Evolutionary conservation across 2,888 invertebrate species (phyloP).

Genomic region (Dendrolimus houi): DNA sequence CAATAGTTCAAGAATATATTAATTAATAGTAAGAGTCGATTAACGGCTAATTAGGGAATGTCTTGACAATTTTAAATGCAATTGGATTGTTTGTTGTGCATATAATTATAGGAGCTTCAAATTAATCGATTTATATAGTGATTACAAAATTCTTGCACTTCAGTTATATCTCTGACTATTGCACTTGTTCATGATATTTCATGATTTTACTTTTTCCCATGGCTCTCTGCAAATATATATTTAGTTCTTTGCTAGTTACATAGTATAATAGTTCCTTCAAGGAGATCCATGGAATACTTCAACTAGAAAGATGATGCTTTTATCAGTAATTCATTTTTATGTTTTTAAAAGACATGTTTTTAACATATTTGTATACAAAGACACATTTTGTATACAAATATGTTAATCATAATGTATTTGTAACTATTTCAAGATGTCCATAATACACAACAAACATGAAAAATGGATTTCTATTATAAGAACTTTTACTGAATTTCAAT

Average conservation of each 20-base stretch:
- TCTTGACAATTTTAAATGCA: constrained; percentile 45
- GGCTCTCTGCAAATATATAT: constrained; percentile 45
- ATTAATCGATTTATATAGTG: constrained; percentile 60
- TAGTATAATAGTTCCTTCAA: constrained; percentile 4
- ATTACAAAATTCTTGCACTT: constrained; percentile 64
- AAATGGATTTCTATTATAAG: too few relatives aligned
- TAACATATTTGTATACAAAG: too few relatives aligned
- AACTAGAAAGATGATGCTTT: too few relatives aligned
- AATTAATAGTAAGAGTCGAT: constrained; percentile 35
- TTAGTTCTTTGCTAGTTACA: constrained; percentile 40
- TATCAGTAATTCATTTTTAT: too few relatives aligned
- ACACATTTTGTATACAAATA: too few relatives aligned
- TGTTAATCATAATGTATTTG: too few relatives aligned
- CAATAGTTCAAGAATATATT: constrained; percentile 56
- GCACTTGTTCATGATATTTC: constrained; percentile 42
- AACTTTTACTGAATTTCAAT: too few relatives aligned
- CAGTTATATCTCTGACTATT: constrained; percentile 53
- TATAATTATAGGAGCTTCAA: constrained; percentile 65
- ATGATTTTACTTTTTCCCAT: constrained; percentile 35
- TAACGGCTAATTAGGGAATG: constrained; percentile 38
- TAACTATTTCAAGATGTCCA: too few relatives aligned
- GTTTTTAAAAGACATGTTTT: too few relatives aligned
- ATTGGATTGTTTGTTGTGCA: constrained; percentile 53
- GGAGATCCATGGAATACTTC: too few relatives aligned
- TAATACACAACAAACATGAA: too few relatives aligned